phyloP scores from a whole-genome alignment of 2,797 vertebrate species.

The Serranus cabrilla region DNA sequence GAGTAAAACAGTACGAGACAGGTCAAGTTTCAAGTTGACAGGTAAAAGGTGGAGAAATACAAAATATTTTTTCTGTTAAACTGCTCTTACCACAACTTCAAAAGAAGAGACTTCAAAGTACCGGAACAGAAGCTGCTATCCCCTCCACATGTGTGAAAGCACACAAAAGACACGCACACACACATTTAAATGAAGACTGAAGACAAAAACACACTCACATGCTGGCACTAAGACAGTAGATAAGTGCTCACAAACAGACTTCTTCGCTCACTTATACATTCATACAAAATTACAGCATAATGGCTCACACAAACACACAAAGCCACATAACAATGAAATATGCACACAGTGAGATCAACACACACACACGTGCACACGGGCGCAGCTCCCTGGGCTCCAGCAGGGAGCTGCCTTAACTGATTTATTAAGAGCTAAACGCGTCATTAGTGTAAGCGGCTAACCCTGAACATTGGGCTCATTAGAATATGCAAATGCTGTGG shows the following conservation, averaged over 20 bases:
- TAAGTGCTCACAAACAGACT: constrained; percentile 44
- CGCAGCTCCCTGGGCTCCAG: constrained; percentile 66
- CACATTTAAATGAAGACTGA: constrained; percentile 19
- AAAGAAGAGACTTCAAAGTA: constrained; percentile 65
- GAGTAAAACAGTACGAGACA: constrained; percentile 6
- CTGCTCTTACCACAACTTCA: constrained; percentile 52
- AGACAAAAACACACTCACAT: constrained; percentile 11
- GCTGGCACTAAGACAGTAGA: constrained; percentile 22
- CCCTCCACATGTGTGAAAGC: constrained; percentile 12
- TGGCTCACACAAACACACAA: constrained; percentile 41
- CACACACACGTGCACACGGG: constrained; percentile 16
- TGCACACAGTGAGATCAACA: constrained; percentile 21
- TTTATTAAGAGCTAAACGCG: constrained; percentile 86
- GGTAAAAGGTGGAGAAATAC: constrained; percentile 13
- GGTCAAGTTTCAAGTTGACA: constrained; percentile 11
- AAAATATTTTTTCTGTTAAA: neutral
- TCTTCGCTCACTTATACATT: constrained; percentile 44
- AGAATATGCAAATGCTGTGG: constrained; percentile 84
- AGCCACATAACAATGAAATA: constrained; percentile 48
- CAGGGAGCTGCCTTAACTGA: constrained; percentile 84
- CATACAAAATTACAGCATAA: constrained; percentile 56
- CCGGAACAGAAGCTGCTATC: constrained; percentile 13
- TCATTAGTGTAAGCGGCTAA: constrained; percentile 87
- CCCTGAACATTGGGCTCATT: constrained; percentile 83
- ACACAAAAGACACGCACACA: constrained; percentile 7